Base-by-base conservation (phyloP, 2,888 invertebrate genomes). In the Drosophila macrothrix region DNA sequence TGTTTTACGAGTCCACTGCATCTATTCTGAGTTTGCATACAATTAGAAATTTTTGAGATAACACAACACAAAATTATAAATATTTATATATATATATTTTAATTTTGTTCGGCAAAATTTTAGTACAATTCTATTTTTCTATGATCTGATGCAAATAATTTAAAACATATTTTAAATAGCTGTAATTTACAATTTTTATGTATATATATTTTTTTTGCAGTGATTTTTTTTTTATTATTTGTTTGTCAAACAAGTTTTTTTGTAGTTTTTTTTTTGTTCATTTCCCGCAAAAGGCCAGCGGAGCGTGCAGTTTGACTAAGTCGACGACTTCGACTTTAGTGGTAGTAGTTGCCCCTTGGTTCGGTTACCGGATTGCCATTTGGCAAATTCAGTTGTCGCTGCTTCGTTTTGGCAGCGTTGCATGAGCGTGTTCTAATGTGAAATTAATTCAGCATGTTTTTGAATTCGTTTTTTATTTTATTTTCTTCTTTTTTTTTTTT, bases 341-440 rank as follows among this genome's bases (percentile, higher is more conserved):
- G 19, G 37, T 39, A 4, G 54, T 19, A 19, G 37, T 22, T 53
- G 63, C 58, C 61, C 60, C 52, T 49, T 70, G 41, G 65, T 35
- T 67, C 37, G 49, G 35, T 77, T 73, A 78, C 78, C 76, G 64
- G 76, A 75, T 79, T 65, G 76, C 78, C 72, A 72, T 70, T 70
- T 79, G 54, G 54, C 37, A 37, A 55, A 25, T 74, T 78, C 63
- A 58, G 67, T 62, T 49, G 49, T 46, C 55, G 37, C 56, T 68
- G 77, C 75, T 89, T 90, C 88, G 86, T 88, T 88, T 87, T 78
- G 83, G 79, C 76, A 76, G 76, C 75, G 67, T 83, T 87, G 90
- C 86, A 87, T 81, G 88, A 85, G 90, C 86, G 90, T 87, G 86
- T 87, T 87, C 90, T 87, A 87, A 90, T 87, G 90, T 70, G 87